Conservation (phyloP, 92 coral and sea anemone species). For the Siderastrea radians region DNA sequence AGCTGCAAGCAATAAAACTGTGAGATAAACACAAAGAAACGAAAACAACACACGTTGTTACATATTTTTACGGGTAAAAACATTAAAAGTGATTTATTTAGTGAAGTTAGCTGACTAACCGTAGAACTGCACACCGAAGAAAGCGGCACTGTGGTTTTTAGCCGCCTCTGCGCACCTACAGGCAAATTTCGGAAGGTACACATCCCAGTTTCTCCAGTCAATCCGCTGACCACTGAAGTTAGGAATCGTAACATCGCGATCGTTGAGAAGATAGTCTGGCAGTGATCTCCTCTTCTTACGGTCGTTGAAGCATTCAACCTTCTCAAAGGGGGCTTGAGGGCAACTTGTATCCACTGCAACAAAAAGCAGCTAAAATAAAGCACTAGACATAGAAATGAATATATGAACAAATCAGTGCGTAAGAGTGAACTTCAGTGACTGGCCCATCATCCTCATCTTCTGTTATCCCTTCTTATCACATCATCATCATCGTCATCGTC, state of each 20-base stretch:
- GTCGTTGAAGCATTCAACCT: slow-evolving; percentile 61
- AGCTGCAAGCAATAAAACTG: too few relatives aligned
- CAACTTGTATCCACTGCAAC: slow-evolving; percentile 61
- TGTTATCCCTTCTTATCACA: too few relatives aligned
- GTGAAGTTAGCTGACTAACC: slow-evolving; percentile 25
- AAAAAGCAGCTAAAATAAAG: not conserved
- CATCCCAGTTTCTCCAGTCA: slow-evolving; percentile 79
- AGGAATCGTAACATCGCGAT: slow-evolving; percentile 65
- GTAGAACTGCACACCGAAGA: slow-evolving; percentile 70
- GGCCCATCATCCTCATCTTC: too few relatives aligned
- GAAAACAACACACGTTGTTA: not conserved
- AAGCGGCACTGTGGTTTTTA: slow-evolving; percentile 31
- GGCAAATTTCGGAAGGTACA: not conserved
- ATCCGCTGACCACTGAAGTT: not conserved
- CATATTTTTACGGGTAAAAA: not conserved
- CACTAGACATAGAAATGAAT: not conserved
- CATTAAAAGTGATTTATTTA: not conserved
- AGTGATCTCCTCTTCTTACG: slow-evolving; percentile 38
- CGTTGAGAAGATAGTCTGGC: slow-evolving; percentile 67
- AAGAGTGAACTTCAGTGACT: too few relatives aligned
- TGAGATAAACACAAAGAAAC: too few relatives aligned
- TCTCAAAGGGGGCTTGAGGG: slow-evolving; percentile 26
- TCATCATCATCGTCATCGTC: too few relatives aligned
- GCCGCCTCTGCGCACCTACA: slow-evolving; percentile 5
- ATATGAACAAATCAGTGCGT: not conserved